phyloP scores from a whole-genome alignment of 2,888 invertebrate genomes.

The Lamellibrachia columna region DNA sequence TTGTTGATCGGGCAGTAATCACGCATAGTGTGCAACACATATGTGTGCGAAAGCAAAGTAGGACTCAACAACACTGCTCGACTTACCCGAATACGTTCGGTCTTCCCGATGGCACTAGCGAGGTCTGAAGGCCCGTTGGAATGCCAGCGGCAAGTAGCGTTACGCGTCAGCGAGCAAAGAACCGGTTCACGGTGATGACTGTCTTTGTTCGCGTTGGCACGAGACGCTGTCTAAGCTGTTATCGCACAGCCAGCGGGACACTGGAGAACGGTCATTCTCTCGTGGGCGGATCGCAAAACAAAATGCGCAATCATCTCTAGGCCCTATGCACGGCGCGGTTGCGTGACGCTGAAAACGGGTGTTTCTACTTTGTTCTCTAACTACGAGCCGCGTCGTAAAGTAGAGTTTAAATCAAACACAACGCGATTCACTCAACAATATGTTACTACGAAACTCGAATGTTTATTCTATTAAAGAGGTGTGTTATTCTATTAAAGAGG shows the following conservation, averaged over 20 bases:
- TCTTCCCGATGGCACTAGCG: not conserved
- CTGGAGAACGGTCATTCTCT: not conserved
- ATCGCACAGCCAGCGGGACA: not conserved
- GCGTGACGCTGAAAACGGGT: not conserved
- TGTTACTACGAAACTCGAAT: not conserved
- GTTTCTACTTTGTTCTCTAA: not conserved
- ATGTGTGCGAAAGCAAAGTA: not conserved
- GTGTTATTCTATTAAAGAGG: not conserved
- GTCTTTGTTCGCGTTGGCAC: not conserved
- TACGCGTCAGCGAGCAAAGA: not conserved
- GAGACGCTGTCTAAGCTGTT: not conserved
- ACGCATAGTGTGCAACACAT: not conserved
- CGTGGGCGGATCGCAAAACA: not conserved
- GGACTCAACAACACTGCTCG: not conserved
- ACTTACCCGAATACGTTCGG: not conserved
- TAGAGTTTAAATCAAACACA: not conserved
- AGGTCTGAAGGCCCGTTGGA: not conserved
- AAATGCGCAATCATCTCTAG: not conserved
- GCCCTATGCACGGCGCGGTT: not conserved
- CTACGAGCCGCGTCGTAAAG: not conserved
- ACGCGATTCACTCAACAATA: not conserved
- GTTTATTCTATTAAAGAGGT: not conserved
- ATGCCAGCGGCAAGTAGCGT: not conserved
- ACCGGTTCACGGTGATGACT: not conserved
- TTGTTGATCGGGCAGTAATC: not conserved